Percentiles rank a stretch among this genome's conserved stretches.
Conservation (phyloP, 2,797 vertebrate genomes). For the Brachyrhaphis roseni region DNA sequence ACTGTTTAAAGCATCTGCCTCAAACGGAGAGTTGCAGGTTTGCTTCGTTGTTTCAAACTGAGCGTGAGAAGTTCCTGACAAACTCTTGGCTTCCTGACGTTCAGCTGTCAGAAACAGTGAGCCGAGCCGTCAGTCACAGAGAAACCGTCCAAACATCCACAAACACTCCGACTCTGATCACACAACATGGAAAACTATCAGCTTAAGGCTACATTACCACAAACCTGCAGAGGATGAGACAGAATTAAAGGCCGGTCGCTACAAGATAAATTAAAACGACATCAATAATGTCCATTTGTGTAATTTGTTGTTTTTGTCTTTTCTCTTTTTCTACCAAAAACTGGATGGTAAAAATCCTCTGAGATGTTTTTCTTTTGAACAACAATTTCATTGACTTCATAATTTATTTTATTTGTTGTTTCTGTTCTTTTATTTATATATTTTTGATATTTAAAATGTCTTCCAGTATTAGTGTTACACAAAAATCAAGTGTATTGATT, state of each 20-base stretch:
- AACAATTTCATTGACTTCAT: too few species aligned
- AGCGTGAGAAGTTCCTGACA: conserved; percentile 45
- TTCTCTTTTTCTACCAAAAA: too few species aligned
- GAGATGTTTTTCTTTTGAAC: too few species aligned
- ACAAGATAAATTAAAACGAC: neutral
- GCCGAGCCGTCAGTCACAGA: conserved; percentile 45
- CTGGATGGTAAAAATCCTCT: too few species aligned
- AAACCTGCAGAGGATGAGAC: neutral
- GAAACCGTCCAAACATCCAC: conserved; percentile 26
- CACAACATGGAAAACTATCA: neutral
- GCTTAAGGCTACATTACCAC: neutral
- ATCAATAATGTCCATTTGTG: too few species aligned
- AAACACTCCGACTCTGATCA: conserved; percentile 32
- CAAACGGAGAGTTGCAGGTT: conserved; percentile 11
- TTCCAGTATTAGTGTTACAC: too few species aligned
- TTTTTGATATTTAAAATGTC: too few species aligned
- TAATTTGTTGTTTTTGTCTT: too few species aligned
- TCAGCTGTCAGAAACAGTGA: conserved; percentile 49
- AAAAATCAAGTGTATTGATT: too few species aligned
- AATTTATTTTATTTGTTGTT: too few species aligned
- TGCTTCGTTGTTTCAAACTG: conserved; percentile 28
- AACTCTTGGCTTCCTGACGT: conserved; percentile 48
- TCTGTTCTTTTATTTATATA: too few species aligned
- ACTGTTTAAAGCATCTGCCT: conserved; percentile 10
- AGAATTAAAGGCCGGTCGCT: neutral